A percentile compares a stretch with the other conserved stretches of the same genome.
phyloP scores from a whole-genome alignment of 2,888 invertebrate genomes.

The Lepidocyrtinus sp. region DNA sequence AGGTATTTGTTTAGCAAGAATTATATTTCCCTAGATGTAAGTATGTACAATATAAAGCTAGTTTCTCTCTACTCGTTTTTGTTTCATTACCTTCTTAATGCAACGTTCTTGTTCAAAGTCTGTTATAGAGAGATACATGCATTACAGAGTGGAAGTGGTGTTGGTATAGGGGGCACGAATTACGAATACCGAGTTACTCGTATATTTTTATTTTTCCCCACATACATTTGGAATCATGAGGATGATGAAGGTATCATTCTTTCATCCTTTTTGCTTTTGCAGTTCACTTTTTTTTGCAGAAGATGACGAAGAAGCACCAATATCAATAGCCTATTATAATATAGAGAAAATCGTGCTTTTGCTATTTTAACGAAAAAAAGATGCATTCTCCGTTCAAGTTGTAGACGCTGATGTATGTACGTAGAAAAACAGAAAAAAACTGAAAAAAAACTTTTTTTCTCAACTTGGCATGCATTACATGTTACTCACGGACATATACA shows the following conservation, averaged over 20 bases:
- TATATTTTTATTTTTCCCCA: not conserved
- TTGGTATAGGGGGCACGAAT: no score
- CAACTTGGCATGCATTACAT: not conserved
- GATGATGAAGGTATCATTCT: conserved; percentile 19
- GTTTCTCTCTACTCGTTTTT: not conserved
- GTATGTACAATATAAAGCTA: not conserved
- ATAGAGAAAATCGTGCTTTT: no score
- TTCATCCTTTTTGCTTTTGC: conserved; percentile 34
- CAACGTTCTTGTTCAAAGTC: conserved; percentile 15
- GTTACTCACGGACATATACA: not conserved
- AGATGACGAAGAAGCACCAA: not conserved
- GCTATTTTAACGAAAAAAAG: not conserved
- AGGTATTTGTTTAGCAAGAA: not conserved
- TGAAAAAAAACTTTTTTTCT: conserved; percentile 24
- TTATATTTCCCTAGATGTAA: not conserved
- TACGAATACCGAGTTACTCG: conserved; percentile 10
- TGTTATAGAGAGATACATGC: not conserved
- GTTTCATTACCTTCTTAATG: not conserved
- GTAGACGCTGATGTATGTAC: not conserved
- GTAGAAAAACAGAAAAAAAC: not conserved
- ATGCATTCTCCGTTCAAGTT: no score
- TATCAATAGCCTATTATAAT: not conserved
- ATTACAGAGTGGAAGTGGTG: not conserved
- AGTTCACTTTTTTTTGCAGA: conserved; percentile 43
- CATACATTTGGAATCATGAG: not conserved